phyloP scores from a whole-genome alignment of 2,113 vertebrate species.

The Steatornis caripensis region DNA sequence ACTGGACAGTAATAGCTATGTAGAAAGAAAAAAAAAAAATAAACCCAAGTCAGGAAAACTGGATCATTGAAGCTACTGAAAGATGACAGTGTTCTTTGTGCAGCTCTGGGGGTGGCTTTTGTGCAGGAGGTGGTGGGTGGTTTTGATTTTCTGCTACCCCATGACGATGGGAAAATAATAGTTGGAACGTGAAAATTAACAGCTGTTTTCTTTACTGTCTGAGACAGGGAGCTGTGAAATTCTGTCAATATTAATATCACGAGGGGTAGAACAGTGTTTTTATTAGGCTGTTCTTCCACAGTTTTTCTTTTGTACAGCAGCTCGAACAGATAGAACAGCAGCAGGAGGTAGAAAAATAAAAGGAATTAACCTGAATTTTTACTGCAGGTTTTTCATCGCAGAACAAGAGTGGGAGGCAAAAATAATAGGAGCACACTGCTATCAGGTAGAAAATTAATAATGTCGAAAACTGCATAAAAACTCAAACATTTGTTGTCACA shows the following conservation, averaged over 20 bases:
- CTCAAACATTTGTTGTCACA: neutral
- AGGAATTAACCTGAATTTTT: conserved; percentile 9
- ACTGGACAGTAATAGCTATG: neutral
- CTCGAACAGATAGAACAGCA: conserved; percentile 9
- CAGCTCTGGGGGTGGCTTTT: neutral
- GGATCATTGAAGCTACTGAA: neutral
- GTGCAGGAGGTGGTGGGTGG: neutral
- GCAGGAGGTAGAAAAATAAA: conserved; percentile 16
- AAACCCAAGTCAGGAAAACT: neutral
- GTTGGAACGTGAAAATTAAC: conserved; percentile 10
- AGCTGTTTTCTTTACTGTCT: conserved; percentile 18
- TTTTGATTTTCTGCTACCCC: conserved; percentile 9
- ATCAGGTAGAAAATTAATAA: conserved; percentile 34
- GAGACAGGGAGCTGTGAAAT: neutral
- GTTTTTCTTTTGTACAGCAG: neutral
- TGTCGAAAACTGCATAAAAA: neutral
- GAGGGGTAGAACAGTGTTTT: neutral
- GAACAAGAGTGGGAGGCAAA: conserved; percentile 21
- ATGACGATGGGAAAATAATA: neutral
- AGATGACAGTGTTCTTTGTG: neutral
- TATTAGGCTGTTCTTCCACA: neutral
- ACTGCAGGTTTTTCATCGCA: conserved; percentile 16
- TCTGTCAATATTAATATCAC: neutral
- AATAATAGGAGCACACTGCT: conserved; percentile 1
- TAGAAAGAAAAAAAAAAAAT: neutral